Conservation (phyloP, 1,140 invertebrate species). For the Mactra quadrangularis region DNA sequence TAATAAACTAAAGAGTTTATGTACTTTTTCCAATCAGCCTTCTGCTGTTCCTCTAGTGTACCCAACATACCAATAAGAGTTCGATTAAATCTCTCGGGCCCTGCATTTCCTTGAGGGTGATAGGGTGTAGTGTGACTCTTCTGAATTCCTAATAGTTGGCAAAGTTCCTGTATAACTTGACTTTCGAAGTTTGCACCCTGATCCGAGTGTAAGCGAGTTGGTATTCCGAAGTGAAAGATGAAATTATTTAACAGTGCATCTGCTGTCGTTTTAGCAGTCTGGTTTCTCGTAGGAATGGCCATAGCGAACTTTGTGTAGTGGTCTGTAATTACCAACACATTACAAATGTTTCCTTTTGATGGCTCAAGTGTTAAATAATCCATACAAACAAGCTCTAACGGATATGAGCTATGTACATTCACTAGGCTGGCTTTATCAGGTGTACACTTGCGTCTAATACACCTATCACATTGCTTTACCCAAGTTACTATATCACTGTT, state of each 20-base stretch:
- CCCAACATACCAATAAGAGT: slow-evolving; percentile 50
- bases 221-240: slow-evolving; percentile 9
- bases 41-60: slow-evolving; percentile 35
- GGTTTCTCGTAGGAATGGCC: slow-evolving; percentile 56
- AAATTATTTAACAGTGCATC: slow-evolving; percentile 18
- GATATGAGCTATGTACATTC: slow-evolving; percentile 37
- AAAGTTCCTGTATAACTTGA: slow-evolving; percentile 26
- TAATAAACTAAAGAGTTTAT: slow-evolving; percentile 34
- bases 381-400: slow-evolving; percentile 62
- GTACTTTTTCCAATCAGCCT: slow-evolving; percentile 56
- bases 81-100: slow-evolving; percentile 39
- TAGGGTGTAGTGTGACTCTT: slow-evolving; percentile 44
- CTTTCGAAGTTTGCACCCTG: slow-evolving; percentile 33
- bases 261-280: slow-evolving; percentile 55
- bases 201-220: slow-evolving; percentile 15
- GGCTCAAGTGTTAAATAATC: slow-evolving; percentile 60
- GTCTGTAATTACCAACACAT: slow-evolving; percentile 61
- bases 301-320: slow-evolving; percentile 60
- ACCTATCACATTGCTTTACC: slow-evolving; percentile 40
- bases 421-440: slow-evolving; percentile 18
- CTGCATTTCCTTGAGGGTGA: slow-evolving; percentile 49
- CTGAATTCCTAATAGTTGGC: not conserved
- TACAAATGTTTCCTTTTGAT: slow-evolving; percentile 39
- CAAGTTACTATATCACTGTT: slow-evolving; percentile 26
- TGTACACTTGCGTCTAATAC: slow-evolving; percentile 38